Evolutionary conservation across 2,888 invertebrate species (phyloP).

Genomic region (Uloborus plumipes): DNA sequence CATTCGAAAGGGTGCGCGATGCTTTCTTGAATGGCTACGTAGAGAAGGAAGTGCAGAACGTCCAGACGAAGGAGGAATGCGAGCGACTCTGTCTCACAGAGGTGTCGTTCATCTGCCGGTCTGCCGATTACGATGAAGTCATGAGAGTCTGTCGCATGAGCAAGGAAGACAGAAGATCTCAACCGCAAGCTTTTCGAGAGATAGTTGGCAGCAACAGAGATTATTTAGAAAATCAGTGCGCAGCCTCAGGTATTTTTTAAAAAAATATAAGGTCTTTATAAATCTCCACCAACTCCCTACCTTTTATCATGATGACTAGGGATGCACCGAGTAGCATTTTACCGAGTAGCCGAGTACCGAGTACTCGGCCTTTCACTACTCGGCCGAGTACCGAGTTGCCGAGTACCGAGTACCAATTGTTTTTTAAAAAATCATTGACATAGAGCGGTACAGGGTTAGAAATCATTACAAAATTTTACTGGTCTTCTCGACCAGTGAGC

Average conservation of each 20-base stretch:
- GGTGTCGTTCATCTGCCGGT: constrained; percentile 74
- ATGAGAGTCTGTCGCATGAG: constrained; percentile 73
- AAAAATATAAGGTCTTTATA: too few species aligned
- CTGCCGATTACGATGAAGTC: constrained; percentile 74
- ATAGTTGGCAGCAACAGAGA: constrained; percentile 73
- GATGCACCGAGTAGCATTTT: too few species aligned
- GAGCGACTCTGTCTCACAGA: constrained; percentile 74
- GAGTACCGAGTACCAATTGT: too few species aligned
- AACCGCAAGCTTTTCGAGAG: constrained; percentile 73
- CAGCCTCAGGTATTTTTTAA: constrained; percentile 68
- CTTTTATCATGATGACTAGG: too few species aligned
- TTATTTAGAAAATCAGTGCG: constrained; percentile 75
- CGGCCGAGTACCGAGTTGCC: too few species aligned
- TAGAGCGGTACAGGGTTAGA: too few species aligned
- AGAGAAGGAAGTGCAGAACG: constrained; percentile 70
- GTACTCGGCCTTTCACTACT: too few species aligned
- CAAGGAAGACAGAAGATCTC: constrained; percentile 74
- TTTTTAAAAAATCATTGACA: too few species aligned
- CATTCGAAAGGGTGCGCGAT: constrained; percentile 74
- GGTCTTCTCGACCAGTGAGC: too few species aligned
- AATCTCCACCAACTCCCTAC: too few species aligned
- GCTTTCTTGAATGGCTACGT: constrained; percentile 72
- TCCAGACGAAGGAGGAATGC: constrained; percentile 73
- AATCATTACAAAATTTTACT: too few species aligned
- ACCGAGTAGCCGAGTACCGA: too few species aligned